Evolutionary conservation across 2,888 invertebrate genomes (phyloP), one percentile per base, ranked within the genome.

Genomic region (Drosophila phalerata): DNA sequence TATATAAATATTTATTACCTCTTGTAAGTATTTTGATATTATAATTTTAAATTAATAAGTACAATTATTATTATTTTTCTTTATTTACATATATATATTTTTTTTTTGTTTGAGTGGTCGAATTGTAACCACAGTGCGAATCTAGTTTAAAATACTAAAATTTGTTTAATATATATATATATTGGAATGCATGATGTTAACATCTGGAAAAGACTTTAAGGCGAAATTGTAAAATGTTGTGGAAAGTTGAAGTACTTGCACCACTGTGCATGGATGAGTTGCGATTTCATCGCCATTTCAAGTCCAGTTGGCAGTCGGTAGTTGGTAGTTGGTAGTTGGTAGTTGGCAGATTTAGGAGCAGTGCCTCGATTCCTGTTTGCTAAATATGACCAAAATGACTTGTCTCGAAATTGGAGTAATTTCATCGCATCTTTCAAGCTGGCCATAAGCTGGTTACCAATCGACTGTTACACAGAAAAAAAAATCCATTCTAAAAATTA

Each of bases 281-380:
- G 73, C 81, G 89, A 90, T 91, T 90, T 90, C 91, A 90, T 90
- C 84, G 91, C 86, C 88, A 90, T 88, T 87, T 90, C 83, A 83
- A 84, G 88, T 78, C 78, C 76, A 75, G 47, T 85, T 85, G 80
- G 74, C 78, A 38, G 49, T 34, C 45, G 56, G 34, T 73, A 74
- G 47, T 85, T 85, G 80, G 75, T 77, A 10, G 49, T 34, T 56
- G 56, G 56, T 47, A 17, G 37, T n/a, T n/a, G n/a, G 75, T 77
- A 10, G 49, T 34, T 56, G 56, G 56, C 57, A 17, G 37, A 37
- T 84, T 86, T 84, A 42, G 65, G 64, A 65, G 69, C 57, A 53
- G 34, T 42, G 56, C 51, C 47, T 61, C 67, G 68, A 82, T 88
- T 86, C 87, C 88, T 77, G 86, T 87, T 86, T 83, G 83, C 90